Conservation (phyloP, 2,888 invertebrate genomes). For the Tiphia femorata region DNA sequence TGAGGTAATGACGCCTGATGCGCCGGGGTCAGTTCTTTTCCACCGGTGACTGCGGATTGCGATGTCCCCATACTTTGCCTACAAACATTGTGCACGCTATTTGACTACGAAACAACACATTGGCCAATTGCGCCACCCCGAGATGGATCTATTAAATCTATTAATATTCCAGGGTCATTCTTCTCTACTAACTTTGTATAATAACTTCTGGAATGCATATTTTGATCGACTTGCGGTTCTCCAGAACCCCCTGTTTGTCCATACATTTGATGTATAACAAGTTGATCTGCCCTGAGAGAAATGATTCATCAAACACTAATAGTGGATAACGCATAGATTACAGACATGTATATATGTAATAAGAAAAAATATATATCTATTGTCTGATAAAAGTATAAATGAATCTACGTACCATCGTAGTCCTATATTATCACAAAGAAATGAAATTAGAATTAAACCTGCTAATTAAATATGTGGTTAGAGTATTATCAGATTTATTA, state of each 20-base stretch:
- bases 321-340: too few relatives aligned
- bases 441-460: too few relatives aligned
- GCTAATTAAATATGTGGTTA: too few relatives aligned
- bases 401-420: neutral
- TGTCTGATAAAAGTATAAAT: too few relatives aligned
- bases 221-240: conserved; percentile 64
- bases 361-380: too few relatives aligned
- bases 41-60: conserved; percentile 52
- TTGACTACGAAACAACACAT: too few relatives aligned
- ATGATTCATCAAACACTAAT: too few relatives aligned
- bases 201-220: conserved; percentile 62
- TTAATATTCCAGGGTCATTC: neutral
- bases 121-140: too few relatives aligned
- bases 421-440: too few relatives aligned
- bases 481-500: too few relatives aligned
- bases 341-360: conserved; percentile 7
- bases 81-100: conserved; percentile 12
- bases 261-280: conserved; percentile 63
- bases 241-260: conserved; percentile 56
- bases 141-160: too few relatives aligned
- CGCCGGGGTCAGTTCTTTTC: conserved; percentile 64
- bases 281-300: conserved; percentile 62
- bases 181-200: conserved; percentile 36
- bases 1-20: conserved; percentile 67
- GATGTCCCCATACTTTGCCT: conserved; percentile 63